Conservation (phyloP, 23 tunicate species). For the Styela plicata region DNA sequence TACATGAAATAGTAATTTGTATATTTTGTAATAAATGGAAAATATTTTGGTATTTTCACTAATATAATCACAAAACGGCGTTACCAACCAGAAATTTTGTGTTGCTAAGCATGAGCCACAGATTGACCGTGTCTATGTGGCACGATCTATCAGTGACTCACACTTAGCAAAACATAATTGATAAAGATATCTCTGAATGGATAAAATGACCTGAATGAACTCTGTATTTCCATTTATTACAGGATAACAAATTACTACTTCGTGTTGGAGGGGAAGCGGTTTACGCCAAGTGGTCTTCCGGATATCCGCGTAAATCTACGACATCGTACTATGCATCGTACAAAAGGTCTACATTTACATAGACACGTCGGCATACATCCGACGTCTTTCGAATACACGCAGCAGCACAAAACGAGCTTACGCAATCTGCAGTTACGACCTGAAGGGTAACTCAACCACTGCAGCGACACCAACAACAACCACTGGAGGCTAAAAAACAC, state of each 20-base stretch:
- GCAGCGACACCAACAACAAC: constrained; percentile 12
- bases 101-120: no score
- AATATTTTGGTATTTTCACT: no score
- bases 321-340: constrained; percentile 27
- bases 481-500: no score
- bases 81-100: no score
- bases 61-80: no score
- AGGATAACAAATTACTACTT: constrained; percentile 25
- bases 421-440: constrained; percentile 21
- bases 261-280: constrained; percentile 19
- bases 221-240: not conserved
- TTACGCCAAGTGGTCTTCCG: constrained; percentile 28
- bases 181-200: no score
- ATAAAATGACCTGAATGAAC: not conserved
- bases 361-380: constrained; percentile 26
- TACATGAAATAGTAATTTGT: no score
- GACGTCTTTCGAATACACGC: constrained; percentile 11
- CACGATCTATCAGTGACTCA: no score
- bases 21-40: no score
- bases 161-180: no score
- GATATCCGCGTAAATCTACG: constrained; percentile 25
- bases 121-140: no score
- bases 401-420: constrained; percentile 9
- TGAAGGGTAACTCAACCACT: not conserved
- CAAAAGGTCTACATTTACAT: constrained; percentile 24